A percentile compares a stretch with the other conserved stretches of the same genome.
Conservation (phyloP, 2,113 vertebrate genomes). For the Fregata magnificens region DNA sequence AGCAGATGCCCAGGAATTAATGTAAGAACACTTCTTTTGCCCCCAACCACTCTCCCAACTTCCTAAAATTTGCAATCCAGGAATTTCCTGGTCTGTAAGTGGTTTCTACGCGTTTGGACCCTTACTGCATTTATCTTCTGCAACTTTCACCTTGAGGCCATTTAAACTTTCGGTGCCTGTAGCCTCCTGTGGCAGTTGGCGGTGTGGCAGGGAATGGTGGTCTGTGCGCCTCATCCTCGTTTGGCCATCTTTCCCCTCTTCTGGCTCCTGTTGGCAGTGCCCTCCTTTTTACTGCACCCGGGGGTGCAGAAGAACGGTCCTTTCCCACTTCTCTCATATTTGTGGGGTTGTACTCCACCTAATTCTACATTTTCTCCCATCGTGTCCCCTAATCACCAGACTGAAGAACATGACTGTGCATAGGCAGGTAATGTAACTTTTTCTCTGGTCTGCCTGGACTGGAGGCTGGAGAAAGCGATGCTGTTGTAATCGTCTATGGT, state of each 20-base stretch:
- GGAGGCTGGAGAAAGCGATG: neutral
- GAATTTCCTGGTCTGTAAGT: neutral
- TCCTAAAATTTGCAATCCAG: neutral
- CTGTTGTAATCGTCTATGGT: neutral
- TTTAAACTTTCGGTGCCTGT: neutral
- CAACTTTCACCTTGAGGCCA: neutral
- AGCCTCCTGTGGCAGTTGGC: neutral
- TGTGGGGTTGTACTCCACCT: neutral
- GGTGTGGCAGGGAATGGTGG: neutral
- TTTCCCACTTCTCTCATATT: neutral
- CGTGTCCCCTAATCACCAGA: neutral
- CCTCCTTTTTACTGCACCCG: neutral
- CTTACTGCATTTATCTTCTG: neutral
- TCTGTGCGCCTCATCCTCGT: neutral
- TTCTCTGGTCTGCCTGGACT: neutral
- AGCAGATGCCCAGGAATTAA: neutral
- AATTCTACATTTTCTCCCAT: neutral
- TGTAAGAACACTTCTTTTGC: neutral
- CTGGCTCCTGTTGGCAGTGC: neutral
- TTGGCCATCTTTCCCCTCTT: neutral
- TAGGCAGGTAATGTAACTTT: neutral
- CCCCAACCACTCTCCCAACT: neutral
- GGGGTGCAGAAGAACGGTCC: neutral
- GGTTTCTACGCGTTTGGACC: neutral
- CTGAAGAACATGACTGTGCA: neutral